Evolutionary conservation across 2,113 vertebrate genomes (phyloP).

Genomic region (Ahaetulla prasina): DNA sequence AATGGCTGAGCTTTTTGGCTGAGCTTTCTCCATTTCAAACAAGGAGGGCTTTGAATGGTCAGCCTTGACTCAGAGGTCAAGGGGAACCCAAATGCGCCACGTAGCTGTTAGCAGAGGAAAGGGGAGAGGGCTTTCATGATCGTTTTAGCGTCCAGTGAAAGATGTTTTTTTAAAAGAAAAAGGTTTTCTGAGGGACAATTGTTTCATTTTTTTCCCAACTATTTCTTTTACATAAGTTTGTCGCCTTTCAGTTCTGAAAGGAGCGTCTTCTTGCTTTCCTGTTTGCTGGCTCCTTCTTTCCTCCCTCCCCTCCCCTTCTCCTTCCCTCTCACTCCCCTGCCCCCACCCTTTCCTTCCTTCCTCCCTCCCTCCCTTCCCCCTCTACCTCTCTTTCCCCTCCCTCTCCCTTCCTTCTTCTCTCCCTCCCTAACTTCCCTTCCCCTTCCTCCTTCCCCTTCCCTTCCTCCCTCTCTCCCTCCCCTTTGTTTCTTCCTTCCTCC

Average conservation of each 20-base stretch:
- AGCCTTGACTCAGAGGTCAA: not conserved
- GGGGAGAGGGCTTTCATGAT: not conserved
- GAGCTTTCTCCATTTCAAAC: not conserved
- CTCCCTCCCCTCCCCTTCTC: accelerated
- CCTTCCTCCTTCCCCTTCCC: no score
- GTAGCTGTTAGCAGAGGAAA: not conserved
- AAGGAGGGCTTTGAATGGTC: not conserved
- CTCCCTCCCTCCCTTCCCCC: accelerated
- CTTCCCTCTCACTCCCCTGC: no score
- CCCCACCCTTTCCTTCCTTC: no score
- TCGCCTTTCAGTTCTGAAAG: not conserved
- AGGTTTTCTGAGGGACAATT: not conserved
- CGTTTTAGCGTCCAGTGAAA: not conserved
- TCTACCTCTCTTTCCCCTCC: no score
- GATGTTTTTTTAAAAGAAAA: not conserved
- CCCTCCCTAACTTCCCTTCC: no score
- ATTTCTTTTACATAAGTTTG: not conserved
- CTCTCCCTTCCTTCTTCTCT: no score
- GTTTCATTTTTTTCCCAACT: not conserved
- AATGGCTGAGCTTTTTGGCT: conserved; percentile 1
- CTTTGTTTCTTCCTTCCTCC: no score
- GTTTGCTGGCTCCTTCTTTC: no score
- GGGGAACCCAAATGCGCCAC: not conserved
- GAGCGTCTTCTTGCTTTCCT: not conserved
- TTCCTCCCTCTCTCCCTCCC: no score